Conservation (phyloP, 2,797 vertebrate species). For the Perodicticus potto region DNA sequence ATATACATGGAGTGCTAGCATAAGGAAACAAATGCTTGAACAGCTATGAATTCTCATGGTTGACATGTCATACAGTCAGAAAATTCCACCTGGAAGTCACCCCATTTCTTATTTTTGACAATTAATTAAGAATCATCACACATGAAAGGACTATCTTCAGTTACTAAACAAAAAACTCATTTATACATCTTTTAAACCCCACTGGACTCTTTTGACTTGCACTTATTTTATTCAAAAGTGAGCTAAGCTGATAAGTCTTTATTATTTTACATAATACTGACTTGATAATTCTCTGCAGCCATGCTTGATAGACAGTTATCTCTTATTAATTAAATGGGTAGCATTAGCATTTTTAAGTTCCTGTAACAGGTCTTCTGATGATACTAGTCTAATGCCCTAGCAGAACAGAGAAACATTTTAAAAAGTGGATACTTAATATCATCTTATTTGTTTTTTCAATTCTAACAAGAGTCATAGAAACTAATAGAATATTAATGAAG, state of each 20-base stretch:
- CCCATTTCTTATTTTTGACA: constrained; percentile 54
- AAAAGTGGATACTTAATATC: constrained; percentile 18
- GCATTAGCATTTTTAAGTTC: constrained; percentile 78
- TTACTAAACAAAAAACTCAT: constrained; percentile 7
- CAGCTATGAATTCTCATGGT: not conserved
- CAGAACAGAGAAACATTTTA: constrained; percentile 56
- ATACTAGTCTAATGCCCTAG: constrained; percentile 47
- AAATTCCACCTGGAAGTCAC: not conserved
- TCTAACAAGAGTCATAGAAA: constrained; percentile 22
- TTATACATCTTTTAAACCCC: constrained; percentile 35
- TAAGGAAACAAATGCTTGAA: not conserved
- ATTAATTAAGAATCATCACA: constrained; percentile 67
- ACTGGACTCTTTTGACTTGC: constrained; percentile 27
- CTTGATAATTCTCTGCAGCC: constrained; percentile 23
- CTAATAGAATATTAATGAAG: constrained; percentile 56
- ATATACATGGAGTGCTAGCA: not conserved
- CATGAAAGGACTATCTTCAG: constrained; percentile 54
- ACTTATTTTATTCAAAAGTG: constrained; percentile 48
- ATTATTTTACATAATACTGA: constrained; percentile 18
- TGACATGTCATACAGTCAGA: not conserved
- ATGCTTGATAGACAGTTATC: constrained; percentile 40
- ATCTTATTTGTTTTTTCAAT: constrained; percentile 49
- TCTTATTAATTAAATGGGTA: constrained; percentile 69
- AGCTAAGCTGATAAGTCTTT: constrained; percentile 53
- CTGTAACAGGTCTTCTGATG: constrained; percentile 27